A percentile compares a stretch with the other conserved stretches of the same genome.
Evolutionary conservation across 2,797 vertebrate genomes (phyloP).

Genomic region (Decapterus maruadsi): DNA sequence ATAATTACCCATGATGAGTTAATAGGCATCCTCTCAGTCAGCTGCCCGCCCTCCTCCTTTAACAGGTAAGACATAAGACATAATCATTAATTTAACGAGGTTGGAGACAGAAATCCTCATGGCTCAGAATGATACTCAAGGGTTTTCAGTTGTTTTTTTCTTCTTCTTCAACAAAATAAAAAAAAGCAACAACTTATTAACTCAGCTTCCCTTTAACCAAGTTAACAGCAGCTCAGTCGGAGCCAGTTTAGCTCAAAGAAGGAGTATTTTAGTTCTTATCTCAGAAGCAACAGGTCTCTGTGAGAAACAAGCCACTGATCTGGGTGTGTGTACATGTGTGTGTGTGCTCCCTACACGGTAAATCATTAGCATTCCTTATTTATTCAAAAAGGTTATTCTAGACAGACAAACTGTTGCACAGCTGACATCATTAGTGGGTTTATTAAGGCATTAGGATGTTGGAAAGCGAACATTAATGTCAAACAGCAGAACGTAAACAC

Average conservation of each 20-base stretch:
- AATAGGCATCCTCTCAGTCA: neutral
- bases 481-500: neutral
- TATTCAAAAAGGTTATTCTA: constrained; percentile 24
- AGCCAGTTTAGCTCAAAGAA: neutral
- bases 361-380: constrained; percentile 34
- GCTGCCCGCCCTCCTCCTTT: too few species aligned
- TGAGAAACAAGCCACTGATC: constrained; percentile 2
- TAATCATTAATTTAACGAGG: too few species aligned
- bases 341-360: constrained; percentile 5
- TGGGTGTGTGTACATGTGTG: neutral
- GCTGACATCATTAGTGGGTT: constrained; percentile 50
- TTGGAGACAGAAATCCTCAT: too few species aligned
- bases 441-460: constrained; percentile 14
- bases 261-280: neutral
- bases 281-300: neutral
- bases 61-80: neutral
- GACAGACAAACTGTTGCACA: constrained; percentile 22
- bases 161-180: too few species aligned
- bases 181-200: neutral
- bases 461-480: constrained; percentile 20
- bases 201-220: neutral
- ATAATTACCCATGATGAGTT: neutral
- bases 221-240: neutral
- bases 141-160: too few species aligned
- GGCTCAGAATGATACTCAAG: neutral